phyloP scores from a whole-genome alignment of 1,140 invertebrate species.

The Magallana gigas region DNA sequence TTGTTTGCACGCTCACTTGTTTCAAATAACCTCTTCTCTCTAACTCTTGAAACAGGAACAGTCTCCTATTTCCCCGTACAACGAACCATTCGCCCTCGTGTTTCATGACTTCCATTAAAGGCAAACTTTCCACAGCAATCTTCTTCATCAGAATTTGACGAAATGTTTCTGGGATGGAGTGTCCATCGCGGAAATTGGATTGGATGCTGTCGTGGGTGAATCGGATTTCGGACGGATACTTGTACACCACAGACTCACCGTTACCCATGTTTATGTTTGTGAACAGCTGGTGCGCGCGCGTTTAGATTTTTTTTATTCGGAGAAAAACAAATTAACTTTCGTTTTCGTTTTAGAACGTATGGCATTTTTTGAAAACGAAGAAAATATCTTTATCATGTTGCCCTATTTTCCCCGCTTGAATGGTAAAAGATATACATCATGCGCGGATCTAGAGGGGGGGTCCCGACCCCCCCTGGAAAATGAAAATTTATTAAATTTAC shows the following conservation, averaged over 20 bases:
- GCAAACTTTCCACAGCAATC: neutral
- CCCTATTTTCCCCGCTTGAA: too few relatives aligned
- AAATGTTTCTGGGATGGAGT: slow-evolving; percentile 26
- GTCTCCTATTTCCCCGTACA: slow-evolving; percentile 46
- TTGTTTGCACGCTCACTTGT: slow-evolving; percentile 25
- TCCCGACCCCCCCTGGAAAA: too few relatives aligned
- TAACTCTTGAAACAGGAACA: slow-evolving; percentile 40
- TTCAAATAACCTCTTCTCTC: slow-evolving; percentile 33
- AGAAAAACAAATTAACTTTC: too few relatives aligned
- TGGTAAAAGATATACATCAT: too few relatives aligned
- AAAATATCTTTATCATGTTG: too few relatives aligned
- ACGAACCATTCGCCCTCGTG: slow-evolving; percentile 44
- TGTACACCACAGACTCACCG: neutral
- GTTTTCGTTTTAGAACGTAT: too few relatives aligned
- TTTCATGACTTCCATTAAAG: slow-evolving; percentile 40
- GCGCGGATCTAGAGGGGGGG: too few relatives aligned
- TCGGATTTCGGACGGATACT: slow-evolving; percentile 45
- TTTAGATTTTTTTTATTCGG: too few relatives aligned
- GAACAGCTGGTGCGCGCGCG: too few relatives aligned
- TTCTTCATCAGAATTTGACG: neutral
- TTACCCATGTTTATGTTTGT: neutral
- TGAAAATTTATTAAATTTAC: too few relatives aligned
- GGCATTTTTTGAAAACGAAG: too few relatives aligned
- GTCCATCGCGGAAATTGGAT: slow-evolving; percentile 40
- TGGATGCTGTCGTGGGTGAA: slow-evolving; percentile 52